Evolutionary conservation across 2,113 vertebrate genomes (phyloP).

Genomic region (Menidia beryllina): DNA sequence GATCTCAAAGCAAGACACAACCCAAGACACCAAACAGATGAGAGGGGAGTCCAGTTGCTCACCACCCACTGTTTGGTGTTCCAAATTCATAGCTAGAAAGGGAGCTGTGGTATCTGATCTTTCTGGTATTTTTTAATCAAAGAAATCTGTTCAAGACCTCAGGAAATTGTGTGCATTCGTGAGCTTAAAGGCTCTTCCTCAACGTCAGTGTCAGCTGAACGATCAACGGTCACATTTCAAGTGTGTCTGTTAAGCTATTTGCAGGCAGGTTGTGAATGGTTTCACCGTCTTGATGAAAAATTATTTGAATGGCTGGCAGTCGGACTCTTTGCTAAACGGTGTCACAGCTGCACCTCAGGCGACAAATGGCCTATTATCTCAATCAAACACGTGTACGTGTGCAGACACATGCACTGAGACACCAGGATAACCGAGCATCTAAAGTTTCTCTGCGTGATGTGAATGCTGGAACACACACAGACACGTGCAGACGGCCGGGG

Average conservation of each 20-base stretch:
- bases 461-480: constrained; percentile 41
- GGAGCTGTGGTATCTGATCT: not conserved
- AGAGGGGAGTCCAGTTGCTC: not conserved
- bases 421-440: constrained; percentile 45
- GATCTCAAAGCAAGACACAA: not conserved
- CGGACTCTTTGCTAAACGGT: constrained; percentile 72
- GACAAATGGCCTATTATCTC: constrained; percentile 77
- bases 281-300: constrained; percentile 16
- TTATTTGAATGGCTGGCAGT: constrained; percentile 21
- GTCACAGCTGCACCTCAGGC: constrained; percentile 81
- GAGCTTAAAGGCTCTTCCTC: not conserved
- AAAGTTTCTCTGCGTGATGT: constrained; percentile 34
- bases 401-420: constrained; percentile 6
- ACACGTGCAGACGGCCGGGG: constrained; percentile 22
- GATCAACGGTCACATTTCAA: not conserved
- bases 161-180: not conserved
- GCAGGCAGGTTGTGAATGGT: not conserved
- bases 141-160: not conserved
- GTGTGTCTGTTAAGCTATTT: not conserved
- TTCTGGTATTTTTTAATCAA: not conserved
- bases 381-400: constrained; percentile 31
- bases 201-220: not conserved
- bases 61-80: not conserved
- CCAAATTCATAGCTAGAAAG: not conserved
- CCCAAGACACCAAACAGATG: not conserved